Evolutionary conservation across 2,888 invertebrate genomes (phyloP).

Genomic region (Neoascia interrupta): DNA sequence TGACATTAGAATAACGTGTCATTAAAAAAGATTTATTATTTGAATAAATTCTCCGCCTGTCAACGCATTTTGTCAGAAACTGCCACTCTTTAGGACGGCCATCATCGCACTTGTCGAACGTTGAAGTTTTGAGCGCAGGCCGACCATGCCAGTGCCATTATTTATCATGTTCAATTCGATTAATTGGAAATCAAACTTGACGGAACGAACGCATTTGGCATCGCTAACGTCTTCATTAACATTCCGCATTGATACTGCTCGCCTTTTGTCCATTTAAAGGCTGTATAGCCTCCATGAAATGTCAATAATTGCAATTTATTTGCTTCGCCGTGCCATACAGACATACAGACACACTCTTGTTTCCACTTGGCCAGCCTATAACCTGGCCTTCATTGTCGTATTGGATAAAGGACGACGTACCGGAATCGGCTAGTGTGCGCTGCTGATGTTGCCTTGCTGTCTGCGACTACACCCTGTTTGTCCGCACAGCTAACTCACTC

Average conservation of each 20-base stretch:
- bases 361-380: slow-evolving; percentile 6
- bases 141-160: slow-evolving; percentile 53
- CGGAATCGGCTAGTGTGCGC: slow-evolving; percentile 6
- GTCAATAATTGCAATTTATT: slow-evolving; percentile 63
- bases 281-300: slow-evolving; percentile 49
- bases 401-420: slow-evolving; percentile 35
- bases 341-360: slow-evolving; percentile 11
- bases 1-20: no score
- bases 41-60: slow-evolving; percentile 33
- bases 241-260: slow-evolving; percentile 68
- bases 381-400: slow-evolving; percentile 4
- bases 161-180: slow-evolving; percentile 64
- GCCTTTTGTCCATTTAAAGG: slow-evolving; percentile 62
- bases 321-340: slow-evolving; percentile 29
- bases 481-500: slow-evolving; percentile 16
- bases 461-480: slow-evolving; percentile 32
- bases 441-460: slow-evolving; percentile 53
- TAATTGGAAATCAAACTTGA: slow-evolving; percentile 69
- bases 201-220: slow-evolving; percentile 63
- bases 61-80: not conserved
- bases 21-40: slow-evolving; percentile 44
- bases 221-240: slow-evolving; percentile 69
- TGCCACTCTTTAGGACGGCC: not conserved
- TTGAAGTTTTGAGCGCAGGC: not conserved
- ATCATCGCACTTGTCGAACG: not conserved